Conservation (phyloP, 2,113 vertebrate species). For the Tragulus kanchil region DNA sequence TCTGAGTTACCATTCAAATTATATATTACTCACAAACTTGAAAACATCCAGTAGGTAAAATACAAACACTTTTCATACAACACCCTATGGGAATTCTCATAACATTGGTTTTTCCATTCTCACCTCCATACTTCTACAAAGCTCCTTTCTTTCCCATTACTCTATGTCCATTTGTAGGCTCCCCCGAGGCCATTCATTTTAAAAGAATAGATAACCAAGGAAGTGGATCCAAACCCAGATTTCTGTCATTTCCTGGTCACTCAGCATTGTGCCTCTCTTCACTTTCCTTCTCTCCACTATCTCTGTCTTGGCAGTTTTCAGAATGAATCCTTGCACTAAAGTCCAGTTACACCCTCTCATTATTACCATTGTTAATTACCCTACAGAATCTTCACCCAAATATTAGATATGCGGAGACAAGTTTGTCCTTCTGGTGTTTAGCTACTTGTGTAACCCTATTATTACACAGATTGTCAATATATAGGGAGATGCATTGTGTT, state of each 20-base stretch:
- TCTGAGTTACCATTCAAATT: no score
- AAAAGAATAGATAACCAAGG: not conserved
- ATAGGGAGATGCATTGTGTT: not conserved
- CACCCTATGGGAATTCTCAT: not conserved
- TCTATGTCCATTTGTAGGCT: no score
- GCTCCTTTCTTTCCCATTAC: not conserved
- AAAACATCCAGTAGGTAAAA: not conserved
- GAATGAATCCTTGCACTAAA: not conserved
- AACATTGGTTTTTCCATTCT: not conserved
- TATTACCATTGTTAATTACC: not conserved
- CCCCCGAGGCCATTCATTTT: not conserved
- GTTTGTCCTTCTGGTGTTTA: not conserved
- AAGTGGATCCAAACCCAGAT: not conserved
- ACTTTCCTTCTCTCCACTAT: not conserved
- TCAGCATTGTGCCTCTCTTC: not conserved
- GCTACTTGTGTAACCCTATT: not conserved
- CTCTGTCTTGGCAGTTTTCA: not conserved
- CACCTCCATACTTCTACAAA: not conserved
- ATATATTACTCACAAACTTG: not conserved
- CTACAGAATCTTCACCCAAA: not conserved
- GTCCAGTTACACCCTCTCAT: not conserved
- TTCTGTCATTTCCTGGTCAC: not conserved
- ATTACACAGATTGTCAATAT: not conserved
- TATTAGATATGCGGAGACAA: not conserved
- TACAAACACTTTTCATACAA: not conserved